Evolutionary conservation across 2,797 vertebrate genomes (phyloP).

Genomic region (Schizothorax lantsangensis): DNA sequence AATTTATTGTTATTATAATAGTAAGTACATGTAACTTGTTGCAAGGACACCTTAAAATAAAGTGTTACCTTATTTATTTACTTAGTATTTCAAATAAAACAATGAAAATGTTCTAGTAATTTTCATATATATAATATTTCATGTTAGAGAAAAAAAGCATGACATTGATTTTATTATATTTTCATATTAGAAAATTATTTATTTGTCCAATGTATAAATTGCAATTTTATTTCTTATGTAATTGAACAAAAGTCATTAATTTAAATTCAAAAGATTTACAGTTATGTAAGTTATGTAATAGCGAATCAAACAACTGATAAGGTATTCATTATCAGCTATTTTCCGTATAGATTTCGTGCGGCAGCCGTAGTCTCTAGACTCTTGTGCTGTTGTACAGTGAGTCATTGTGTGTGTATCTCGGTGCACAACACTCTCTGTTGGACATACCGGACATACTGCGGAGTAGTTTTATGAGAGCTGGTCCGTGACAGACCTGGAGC

Average conservation of each 20-base stretch:
- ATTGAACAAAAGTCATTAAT: background rate
- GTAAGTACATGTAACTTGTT: background rate
- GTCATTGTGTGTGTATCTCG: background rate
- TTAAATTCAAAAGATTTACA: background rate
- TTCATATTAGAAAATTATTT: background rate
- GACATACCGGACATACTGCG: conserved; percentile 54
- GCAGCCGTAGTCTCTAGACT: background rate
- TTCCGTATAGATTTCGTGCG: background rate
- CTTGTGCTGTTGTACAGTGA: background rate
- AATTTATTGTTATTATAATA: background rate
- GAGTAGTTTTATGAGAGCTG: conserved; percentile 21
- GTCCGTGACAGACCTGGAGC: conserved; percentile 23
- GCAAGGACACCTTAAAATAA: background rate
- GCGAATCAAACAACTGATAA: background rate
- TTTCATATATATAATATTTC: background rate
- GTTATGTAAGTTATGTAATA: background rate
- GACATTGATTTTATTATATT: background rate
- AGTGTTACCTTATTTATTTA: background rate
- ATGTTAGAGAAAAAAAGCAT: background rate
- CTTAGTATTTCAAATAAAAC: background rate
- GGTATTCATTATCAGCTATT: background rate
- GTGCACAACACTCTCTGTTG: conserved; percentile 44
- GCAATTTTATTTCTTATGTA: background rate
- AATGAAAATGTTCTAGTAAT: background rate
- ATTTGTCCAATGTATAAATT: background rate